phyloP scores from a whole-genome alignment of 1,140 invertebrate species.

The Brachionus paranguensis region DNA sequence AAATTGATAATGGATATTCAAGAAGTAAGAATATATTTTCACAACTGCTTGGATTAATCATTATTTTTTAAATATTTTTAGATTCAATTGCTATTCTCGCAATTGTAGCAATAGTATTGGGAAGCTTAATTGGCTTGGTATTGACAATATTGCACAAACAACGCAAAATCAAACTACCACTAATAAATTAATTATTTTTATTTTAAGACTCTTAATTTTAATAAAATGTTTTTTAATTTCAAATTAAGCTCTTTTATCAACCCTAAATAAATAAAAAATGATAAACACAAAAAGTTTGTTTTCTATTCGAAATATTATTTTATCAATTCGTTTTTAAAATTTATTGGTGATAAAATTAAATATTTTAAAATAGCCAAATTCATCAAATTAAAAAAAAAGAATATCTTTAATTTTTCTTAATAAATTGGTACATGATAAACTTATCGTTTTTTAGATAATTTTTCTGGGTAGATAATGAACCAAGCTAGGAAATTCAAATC shows the following conservation, averaged over 20 bases:
- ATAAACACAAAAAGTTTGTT: background rate
- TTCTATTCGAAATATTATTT: background rate
- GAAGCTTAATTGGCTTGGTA: background rate
- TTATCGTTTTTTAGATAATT: background rate
- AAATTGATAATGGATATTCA: background rate
- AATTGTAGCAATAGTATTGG: background rate
- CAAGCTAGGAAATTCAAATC: background rate
- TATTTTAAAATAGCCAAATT: background rate
- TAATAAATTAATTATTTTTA: background rate
- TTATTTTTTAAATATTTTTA: background rate
- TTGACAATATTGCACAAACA: background rate
- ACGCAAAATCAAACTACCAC: background rate
- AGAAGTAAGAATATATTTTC: background rate
- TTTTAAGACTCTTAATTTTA: background rate
- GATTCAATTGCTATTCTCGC: background rate
- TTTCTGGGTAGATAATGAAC: background rate
- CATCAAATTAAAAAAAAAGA: no score
- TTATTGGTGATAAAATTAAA: background rate
- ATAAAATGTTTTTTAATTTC: background rate
- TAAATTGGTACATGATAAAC: background rate
- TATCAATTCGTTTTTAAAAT: background rate
- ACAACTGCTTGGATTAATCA: background rate
- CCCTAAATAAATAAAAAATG: background rate
- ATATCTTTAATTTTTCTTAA: background rate
- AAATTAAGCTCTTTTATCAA: background rate